Base-by-base conservation (phyloP, 2,888 invertebrate genomes). In the Scaptomyza cyrtandrae region DNA sequence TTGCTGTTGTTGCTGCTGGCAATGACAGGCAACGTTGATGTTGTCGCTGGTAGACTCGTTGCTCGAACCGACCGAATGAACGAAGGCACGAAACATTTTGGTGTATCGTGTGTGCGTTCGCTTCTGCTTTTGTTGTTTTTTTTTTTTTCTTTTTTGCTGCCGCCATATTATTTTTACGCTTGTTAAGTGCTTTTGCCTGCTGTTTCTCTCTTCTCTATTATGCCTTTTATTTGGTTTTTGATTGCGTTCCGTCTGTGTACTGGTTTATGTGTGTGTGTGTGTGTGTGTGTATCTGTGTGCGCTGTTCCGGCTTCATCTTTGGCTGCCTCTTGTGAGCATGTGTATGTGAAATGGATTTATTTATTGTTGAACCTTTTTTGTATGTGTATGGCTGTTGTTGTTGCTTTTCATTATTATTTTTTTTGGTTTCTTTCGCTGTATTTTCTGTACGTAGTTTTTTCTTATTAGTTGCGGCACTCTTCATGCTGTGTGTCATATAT, bases 111-210 rank as follows among this genome's bases (percentile, higher is more conserved):
- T 59, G 56, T 58, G 67, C 62, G 71, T 64, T 68, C 56, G 37
- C 14, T 33, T 33, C 24, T 24, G 56, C 54, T 58, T 46, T 57
- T 31, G 37, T 58, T 56, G 56, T 59, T 45, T 45, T 62, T 57
- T 57, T 50, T 46, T 64, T 14, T 63, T 53, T 71, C 64, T 59
- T 66, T 55, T 52, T 39, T 66, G 53, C 39, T 59, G 87, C 78
- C 87, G 87, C 86, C 88, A 83, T 82, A 83, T 87, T 87, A 80
- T 79, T 86, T 85, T 74, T 74, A 73, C 64, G 80, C 74, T 71
- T 66, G 68, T 71, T 84, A 73, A 73, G 72, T 78, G 71, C 67
- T 73, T 68, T 71, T 78, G 71, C 66, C 71, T 73, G 58, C 53
- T 61, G 58, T 37, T 76, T 74, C 78, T 76, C 77, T 76, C 61